Conservation (phyloP, 2,113 vertebrate species). For the Hippoglossus stenolepis region DNA sequence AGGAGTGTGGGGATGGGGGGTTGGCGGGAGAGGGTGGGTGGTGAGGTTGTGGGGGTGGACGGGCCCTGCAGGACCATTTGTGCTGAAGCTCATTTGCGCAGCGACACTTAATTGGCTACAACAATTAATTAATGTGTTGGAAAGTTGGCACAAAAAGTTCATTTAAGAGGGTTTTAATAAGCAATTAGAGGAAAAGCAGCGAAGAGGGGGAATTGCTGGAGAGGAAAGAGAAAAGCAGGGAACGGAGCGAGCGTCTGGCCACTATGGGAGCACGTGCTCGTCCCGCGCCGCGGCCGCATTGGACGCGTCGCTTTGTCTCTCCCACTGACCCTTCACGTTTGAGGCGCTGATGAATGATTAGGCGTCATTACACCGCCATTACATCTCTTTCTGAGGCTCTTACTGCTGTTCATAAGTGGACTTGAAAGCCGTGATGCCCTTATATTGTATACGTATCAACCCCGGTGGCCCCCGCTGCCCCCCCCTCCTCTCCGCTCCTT, state of each 20-base stretch:
- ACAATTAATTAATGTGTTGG: constrained; percentile 99
- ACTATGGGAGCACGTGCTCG: constrained; percentile 19
- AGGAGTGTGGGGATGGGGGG: neutral
- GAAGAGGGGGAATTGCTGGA: constrained; percentile 77
- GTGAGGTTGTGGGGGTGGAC: constrained; percentile 44
- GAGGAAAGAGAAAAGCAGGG: constrained; percentile 67
- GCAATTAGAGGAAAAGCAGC: constrained; percentile 83
- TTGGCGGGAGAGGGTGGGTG: neutral
- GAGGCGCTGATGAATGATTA: constrained; percentile 44
- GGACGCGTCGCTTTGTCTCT: constrained; percentile 8
- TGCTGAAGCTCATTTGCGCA: constrained; percentile 98
- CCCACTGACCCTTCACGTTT: constrained; percentile 54
- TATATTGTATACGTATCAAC: constrained; percentile 49
- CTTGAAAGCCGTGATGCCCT: constrained; percentile 55
- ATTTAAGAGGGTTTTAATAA: constrained; percentile 89
- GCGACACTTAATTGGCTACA: constrained; percentile 99
- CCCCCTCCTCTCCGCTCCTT: constrained; percentile 52
- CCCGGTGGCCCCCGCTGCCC: constrained; percentile 56
- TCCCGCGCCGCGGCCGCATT: constrained; percentile 3
- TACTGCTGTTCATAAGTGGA: constrained; percentile 48
- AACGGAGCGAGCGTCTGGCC: constrained; percentile 63
- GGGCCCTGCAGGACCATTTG: constrained; percentile 96
- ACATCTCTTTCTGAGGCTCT: constrained; percentile 23
- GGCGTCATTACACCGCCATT: constrained; percentile 1
- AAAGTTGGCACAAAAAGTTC: constrained; percentile 97